phyloP scores from a whole-genome alignment of 2,888 invertebrate genomes.

The Steromphala cineraria region DNA sequence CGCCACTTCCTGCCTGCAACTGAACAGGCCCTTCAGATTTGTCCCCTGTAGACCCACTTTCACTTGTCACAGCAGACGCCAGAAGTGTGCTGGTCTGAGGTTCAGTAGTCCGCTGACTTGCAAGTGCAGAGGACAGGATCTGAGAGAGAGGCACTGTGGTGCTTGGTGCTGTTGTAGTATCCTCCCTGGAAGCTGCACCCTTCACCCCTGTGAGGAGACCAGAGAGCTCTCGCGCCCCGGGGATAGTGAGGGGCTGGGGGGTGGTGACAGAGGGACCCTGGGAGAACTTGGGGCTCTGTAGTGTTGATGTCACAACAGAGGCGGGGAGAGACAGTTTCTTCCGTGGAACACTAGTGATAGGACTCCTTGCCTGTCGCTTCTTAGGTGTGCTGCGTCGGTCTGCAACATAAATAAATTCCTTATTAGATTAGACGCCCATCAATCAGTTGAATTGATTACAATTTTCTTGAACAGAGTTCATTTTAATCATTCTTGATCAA shows the following conservation, averaged over 20 bases:
- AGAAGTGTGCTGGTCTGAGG: neutral
- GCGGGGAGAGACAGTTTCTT: conserved; percentile 16
- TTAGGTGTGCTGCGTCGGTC: conserved; percentile 20
- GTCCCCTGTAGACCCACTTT: neutral
- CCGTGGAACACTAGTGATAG: conserved; percentile 12
- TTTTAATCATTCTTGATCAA: no score
- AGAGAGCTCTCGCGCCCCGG: conserved; percentile 42
- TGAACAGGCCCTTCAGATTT: neutral
- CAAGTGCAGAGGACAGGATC: conserved; percentile 15
- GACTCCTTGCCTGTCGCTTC: conserved; percentile 25
- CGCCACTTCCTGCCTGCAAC: neutral
- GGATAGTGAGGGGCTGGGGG: conserved; percentile 31
- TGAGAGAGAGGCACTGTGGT: conserved; percentile 13
- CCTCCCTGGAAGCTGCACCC: neutral
- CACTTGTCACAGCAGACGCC: conserved; percentile 16
- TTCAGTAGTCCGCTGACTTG: neutral
- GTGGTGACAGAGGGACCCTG: conserved; percentile 25
- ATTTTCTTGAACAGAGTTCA: no score
- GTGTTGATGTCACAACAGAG: neutral
- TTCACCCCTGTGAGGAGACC: conserved; percentile 39
- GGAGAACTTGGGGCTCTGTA: neutral
- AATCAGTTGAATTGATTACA: no score
- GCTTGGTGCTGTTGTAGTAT: neutral
- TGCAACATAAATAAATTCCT: neutral
- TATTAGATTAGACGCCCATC: no score